Evolutionary conservation across 2,113 vertebrate genomes (phyloP), one percentile per base, ranked within the genome.

Genomic region (Salvelinus sp.): DNA sequence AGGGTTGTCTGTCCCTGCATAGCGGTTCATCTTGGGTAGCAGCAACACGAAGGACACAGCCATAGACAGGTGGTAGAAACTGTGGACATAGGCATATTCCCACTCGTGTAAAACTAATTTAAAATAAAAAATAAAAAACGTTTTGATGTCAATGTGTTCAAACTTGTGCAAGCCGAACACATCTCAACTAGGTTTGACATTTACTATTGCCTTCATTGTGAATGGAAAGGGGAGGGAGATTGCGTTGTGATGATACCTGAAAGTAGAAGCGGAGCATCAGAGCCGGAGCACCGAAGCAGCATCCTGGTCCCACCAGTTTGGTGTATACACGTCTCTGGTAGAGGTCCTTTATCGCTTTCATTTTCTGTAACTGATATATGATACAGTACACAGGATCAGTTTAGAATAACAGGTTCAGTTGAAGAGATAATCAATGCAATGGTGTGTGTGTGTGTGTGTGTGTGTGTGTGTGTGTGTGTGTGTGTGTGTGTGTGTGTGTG

Each of bases 71-170:
- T 99, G 98, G 91, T 98, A 99, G 94, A 97, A 98, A 88, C 97
- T 99, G 94, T 99, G 98, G 63, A 99, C 97, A 0, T 99, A 99
- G 86, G 96, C 96, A 81, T 99, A 97, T 76, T 99, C 97, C 98
- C 98, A 99, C 33, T 97, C 97, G 97, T 99, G 91, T 33, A n/a
- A 13, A 58, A 9, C 57, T 2, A 57, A 54, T 54, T n/a, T n/a
- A 30, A 33, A 33, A n/a, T n/a, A n/a, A 33, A 14, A 50, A 23
- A 1, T 23, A 23, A 33, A 6, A 1, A 6, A 33, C 33, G 0
- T 33, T 33, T 33, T 6, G 33, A 33, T 33, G 33, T 33, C 33
- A 33, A 33, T 33, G 33, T 33, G 33, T 33, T 33, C 33, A 33
- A 9, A 44, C 38, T 44, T 44, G 38, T 44, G 38, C 7, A 44